A percentile compares a stretch with the other conserved stretches of the same genome.
These are phyloP conservation scores for Yoshiicerus persimilis DNA, from an alignment of 1,140 invertebrate species.

Conservation along the genomic window DNA sequence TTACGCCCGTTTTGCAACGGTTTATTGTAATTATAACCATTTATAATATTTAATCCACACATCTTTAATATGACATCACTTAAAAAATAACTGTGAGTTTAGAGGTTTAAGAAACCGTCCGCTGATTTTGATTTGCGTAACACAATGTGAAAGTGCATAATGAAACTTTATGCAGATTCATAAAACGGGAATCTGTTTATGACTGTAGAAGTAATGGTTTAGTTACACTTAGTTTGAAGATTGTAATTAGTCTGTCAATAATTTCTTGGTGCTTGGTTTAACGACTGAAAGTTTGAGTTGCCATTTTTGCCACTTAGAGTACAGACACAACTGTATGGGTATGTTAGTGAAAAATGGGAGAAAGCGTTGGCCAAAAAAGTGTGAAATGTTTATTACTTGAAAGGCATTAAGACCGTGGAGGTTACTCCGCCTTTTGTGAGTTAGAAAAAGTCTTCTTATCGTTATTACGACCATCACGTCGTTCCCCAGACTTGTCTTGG, in stretches of 20 bases:
- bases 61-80: too few species aligned
- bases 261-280: neutral
- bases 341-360: neutral
- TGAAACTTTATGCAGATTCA: too few species aligned
- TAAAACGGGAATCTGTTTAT: too few species aligned
- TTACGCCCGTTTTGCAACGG: too few species aligned
- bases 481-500: neutral
- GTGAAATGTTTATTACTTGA: constrained; percentile 18
- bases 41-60: too few species aligned
- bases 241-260: neutral
- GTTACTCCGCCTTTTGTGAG: neutral
- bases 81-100: too few species aligned
- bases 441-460: neutral
- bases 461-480: neutral
- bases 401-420: neutral
- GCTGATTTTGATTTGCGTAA: too few species aligned
- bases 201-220: too few species aligned
- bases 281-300: neutral
- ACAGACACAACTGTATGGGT: neutral
- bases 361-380: neutral
- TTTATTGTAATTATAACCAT: too few species aligned
- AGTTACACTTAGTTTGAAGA: neutral
- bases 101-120: too few species aligned
- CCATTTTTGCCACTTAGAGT: neutral
- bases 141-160: too few species aligned